Percentiles rank a stretch among this genome's conserved stretches.
phyloP scores from a whole-genome alignment of 2,113 vertebrate species.

The Myotis davidii region DNA sequence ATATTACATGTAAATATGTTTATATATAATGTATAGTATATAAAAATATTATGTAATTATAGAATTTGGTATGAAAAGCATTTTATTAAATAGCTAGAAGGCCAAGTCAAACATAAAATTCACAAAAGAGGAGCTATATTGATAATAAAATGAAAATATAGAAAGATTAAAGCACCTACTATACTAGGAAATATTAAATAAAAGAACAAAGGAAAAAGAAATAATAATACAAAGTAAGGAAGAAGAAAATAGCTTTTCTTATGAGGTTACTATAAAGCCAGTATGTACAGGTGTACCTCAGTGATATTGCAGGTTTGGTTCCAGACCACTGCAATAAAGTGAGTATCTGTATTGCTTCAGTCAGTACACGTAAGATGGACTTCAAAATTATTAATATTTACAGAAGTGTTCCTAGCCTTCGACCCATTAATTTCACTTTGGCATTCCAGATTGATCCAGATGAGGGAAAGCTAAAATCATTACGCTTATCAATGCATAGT shows the following conservation, averaged over 20 bases:
- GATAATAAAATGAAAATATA: neutral
- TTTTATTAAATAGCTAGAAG: neutral
- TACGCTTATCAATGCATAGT: neutral
- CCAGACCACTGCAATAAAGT: neutral
- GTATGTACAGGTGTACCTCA: neutral
- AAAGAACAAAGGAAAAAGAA: neutral
- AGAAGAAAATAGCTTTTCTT: neutral
- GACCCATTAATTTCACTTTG: neutral
- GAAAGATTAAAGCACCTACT: neutral
- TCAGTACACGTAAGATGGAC: neutral
- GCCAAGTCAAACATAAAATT: neutral
- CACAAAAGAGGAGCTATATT: neutral
- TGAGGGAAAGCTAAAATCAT: neutral
- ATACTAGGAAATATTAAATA: neutral
- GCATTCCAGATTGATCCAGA: neutral
- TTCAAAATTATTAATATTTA: neutral
- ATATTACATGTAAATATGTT: neutral
- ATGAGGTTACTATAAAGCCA: neutral
- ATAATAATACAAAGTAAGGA: neutral
- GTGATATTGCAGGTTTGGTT: neutral
- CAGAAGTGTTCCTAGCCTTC: neutral
- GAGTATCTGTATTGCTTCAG: neutral
- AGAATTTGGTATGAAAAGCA: neutral
- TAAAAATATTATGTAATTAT: neutral
- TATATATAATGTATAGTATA: neutral